Percentiles rank a stretch among this genome's conserved stretches.
Conservation (phyloP, 1,140 invertebrate species). For the Drosophila auraria region DNA sequence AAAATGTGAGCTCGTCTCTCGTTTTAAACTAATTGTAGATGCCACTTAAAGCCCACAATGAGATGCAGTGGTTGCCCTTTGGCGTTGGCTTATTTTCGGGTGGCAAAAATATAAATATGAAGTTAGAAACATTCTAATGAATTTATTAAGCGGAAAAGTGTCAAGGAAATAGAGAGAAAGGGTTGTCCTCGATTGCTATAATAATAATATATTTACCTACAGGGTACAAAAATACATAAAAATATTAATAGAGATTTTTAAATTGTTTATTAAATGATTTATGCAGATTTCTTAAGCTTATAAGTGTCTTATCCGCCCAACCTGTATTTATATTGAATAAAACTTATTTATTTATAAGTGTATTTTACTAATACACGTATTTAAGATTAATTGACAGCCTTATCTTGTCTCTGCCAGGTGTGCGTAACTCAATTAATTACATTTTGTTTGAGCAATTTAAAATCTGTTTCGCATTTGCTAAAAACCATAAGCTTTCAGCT, state of each 20-base stretch:
- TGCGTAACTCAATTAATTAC: constrained; percentile 15
- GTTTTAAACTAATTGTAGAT: constrained; percentile 72
- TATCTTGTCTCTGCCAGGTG: constrained; percentile 10
- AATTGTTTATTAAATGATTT: neutral
- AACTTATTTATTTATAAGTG: neutral
- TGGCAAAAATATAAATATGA: neutral
- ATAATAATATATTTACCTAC: neutral
- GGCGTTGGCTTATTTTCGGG: constrained; percentile 8
- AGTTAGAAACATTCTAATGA: constrained; percentile 17
- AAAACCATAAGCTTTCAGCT: constrained; percentile 26
- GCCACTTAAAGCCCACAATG: constrained; percentile 61
- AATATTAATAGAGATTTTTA: neutral
- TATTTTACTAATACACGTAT: neutral
- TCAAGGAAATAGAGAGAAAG: constrained; percentile 26
- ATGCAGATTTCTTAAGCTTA: neutral
- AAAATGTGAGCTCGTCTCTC: constrained; percentile 31
- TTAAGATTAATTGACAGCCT: constrained; percentile 5
- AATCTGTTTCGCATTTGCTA: constrained; percentile 9
- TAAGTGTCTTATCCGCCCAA: neutral
- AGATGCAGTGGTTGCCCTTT: constrained; percentile 43
- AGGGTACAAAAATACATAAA: too few relatives aligned
- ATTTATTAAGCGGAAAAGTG: constrained; percentile 25
- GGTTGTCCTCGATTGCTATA: neutral
- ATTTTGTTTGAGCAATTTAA: constrained; percentile 11
- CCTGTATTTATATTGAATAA: neutral